Percentiles rank a stretch among this genome's conserved stretches.
Evolutionary conservation across 2,113 vertebrate genomes (phyloP).

Genomic region (Saimiri boliviensis): DNA sequence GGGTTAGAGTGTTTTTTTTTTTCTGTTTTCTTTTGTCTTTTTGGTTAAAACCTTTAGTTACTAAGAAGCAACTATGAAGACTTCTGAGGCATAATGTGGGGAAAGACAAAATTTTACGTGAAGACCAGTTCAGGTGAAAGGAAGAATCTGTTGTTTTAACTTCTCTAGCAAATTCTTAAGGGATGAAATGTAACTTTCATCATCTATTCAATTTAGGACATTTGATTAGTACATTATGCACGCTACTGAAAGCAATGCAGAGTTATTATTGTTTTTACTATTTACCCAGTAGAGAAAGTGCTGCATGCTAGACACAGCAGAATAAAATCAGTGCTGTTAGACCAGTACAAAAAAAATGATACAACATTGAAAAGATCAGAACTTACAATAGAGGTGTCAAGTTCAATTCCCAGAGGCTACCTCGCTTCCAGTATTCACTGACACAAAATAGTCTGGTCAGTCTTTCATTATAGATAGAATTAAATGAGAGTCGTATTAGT

Average conservation of each 20-base stretch:
- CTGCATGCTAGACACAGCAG: not conserved
- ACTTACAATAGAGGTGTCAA: not conserved
- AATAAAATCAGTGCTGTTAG: not conserved
- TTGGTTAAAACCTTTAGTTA: conserved; percentile 13
- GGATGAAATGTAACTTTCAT: not conserved
- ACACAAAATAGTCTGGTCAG: not conserved
- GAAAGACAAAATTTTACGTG: not conserved
- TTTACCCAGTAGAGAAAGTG: not conserved
- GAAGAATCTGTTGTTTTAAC: not conserved
- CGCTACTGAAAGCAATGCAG: not conserved
- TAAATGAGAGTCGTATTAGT: not conserved
- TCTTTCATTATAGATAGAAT: not conserved
- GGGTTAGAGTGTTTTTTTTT: not conserved
- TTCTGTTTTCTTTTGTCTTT: not conserved
- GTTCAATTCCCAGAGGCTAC: not conserved
- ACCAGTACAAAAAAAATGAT: not conserved
- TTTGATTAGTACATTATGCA: not conserved
- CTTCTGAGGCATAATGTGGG: conserved; percentile 51
- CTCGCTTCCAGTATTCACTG: not conserved
- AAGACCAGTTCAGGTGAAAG: not conserved
- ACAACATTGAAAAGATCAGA: not conserved
- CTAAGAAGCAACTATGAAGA: conserved; percentile 27
- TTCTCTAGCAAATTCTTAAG: not conserved
- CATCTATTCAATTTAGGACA: not conserved
- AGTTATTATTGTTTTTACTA: not conserved